These are phyloP conservation scores for Stenchaetothrips biformis DNA, from an alignment of 2,888 invertebrate species.

Conservation along the genomic window DNA sequence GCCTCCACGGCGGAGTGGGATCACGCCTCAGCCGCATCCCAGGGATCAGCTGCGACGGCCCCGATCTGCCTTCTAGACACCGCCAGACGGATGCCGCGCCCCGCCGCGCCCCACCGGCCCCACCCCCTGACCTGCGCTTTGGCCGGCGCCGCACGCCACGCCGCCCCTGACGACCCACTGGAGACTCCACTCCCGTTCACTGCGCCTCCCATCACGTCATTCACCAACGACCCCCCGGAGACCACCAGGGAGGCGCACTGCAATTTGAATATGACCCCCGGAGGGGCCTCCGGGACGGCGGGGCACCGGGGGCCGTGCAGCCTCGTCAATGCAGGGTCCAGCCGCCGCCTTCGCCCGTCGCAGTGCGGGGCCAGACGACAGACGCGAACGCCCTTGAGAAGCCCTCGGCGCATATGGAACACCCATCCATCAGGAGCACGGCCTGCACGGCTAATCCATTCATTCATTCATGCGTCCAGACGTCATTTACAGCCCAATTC, in stretches of 20 bases:
- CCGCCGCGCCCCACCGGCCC: too few species aligned
- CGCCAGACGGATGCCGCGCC: too few species aligned
- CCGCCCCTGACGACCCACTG: neutral
- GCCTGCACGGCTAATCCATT: too few species aligned
- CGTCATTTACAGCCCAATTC: too few species aligned
- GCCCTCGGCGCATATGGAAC: too few species aligned
- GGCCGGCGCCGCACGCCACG: neutral
- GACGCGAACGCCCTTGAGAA: too few species aligned
- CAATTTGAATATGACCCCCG: conserved; percentile 35
- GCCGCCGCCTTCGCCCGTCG: neutral
- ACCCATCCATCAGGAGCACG: too few species aligned
- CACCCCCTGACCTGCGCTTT: too few species aligned
- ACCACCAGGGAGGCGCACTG: neutral
- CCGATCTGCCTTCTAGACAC: too few species aligned
- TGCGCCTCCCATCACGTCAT: neutral
- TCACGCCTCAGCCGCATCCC: neutral
- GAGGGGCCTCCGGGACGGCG: conserved; percentile 47
- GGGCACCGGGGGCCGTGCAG: conserved; percentile 33
- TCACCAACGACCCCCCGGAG: neutral
- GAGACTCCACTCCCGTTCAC: neutral
- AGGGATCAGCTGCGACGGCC: too few species aligned
- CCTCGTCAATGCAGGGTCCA: too few species aligned
- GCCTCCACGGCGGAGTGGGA: neutral
- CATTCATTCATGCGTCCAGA: too few species aligned
- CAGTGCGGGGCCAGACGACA: neutral